Base-by-base conservation (phyloP, 2,888 invertebrate genomes). In the Pantelozetes paolii region DNA sequence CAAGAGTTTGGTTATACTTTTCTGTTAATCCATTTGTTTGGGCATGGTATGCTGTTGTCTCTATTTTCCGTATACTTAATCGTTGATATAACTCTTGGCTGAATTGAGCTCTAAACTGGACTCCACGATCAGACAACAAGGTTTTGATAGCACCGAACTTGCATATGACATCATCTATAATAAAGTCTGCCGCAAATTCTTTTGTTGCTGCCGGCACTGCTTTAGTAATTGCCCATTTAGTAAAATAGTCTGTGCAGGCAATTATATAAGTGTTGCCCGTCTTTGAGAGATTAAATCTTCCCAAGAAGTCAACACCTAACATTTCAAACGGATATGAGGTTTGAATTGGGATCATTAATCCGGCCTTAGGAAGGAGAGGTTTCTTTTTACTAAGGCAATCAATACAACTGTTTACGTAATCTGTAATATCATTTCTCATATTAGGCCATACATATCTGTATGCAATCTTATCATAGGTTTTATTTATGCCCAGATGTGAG, bases 21-120 rank as follows among this genome's bases (percentile, higher is more conserved):
- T 79, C 79, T 0, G 74, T 75, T 1, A 78, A 36, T 0, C 79
- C 79, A 54, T 79, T 79, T 0, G 36, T 36, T 18, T 76, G 45
- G 0, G 78, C 78, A 8, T 76, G 74, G 71, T 76, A 78, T 0
- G 77, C 72, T 3, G 76, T 72, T 15, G 79, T 78, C 20, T 73
- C 76, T 2, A 45, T 50, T 57, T 77, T 76, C 15, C 74, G 45
- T 2, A 23, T 62, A n/a, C 30, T 6, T 2, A 75, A n/a, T 8
- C 1, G 28, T 30, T 62, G 5, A 32, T 26, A 62, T 8, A 62
- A 1, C n/a, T 15, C 1, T 42, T n/a, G 45, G 20, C 32, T 23
- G 26, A 74, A 57, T 23, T 36, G 42, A n/a, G 59, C 40, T 54
- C 59, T 36, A n/a, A 75, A 74, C 5, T 73, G 64, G 1, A 9